Base-by-base conservation (phyloP, 1,140 invertebrate genomes). In the Drosophila nigromelanica region DNA sequence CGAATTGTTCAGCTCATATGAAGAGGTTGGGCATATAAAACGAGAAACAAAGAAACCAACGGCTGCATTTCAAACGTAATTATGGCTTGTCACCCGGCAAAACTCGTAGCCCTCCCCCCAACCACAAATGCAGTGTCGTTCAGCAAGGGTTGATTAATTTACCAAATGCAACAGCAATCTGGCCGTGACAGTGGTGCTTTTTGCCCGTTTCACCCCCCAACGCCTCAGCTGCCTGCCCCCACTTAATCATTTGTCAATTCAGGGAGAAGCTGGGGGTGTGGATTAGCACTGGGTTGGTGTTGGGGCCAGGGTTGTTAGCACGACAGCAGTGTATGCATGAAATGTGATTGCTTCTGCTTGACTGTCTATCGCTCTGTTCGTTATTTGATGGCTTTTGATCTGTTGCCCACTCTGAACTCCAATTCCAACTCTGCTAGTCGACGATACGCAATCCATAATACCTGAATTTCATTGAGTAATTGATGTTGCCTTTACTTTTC, bases 121-220 rank as follows among this genome's bases (percentile, higher is more conserved):
- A 14, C 2, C 14, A 18, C 35, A 18, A 15, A 12, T 24, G 7
- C 42, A 33, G 30, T 35, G 45, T 42, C 61, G 59, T 66, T 33
- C 61, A 66, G 47, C 54, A 66, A 76, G 80, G 80, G 80, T 83
- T 79, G 80, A 85, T 83, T 85, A 76, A 83, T 83, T 72, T 66
- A 63, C 67, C 30, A 66, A 87, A 82, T 81, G 78, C 75, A 78
- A 63, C 73, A 58, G 54, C 83, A 86, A 76, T 71, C 76, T 67
- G 83, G 60, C 59, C 68, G 27, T 71, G 61, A 61, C 69, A 76
- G 50, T 62, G 67, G 48, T 43, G 66, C 56, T 56, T 60, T 47
- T 39, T 35, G 33, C 11, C 45, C 42, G 21, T 24, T 11, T n/a
- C 11, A 11, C 24, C 45, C 39, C 10, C 10, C n/a, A 11, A 37